phyloP scores from a whole-genome alignment of 2,888 invertebrate genomes.

The Muscina levida region DNA sequence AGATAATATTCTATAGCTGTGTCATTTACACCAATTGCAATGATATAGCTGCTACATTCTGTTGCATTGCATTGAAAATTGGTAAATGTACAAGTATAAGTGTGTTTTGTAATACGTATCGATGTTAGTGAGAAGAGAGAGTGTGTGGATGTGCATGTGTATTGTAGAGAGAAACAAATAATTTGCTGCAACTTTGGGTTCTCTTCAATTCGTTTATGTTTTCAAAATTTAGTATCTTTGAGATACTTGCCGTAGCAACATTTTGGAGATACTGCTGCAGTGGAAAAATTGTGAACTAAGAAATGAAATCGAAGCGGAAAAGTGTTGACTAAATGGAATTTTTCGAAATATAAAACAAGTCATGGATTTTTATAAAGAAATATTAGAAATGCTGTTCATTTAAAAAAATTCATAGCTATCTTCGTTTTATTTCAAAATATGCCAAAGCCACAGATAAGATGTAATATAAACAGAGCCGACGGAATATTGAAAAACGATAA shows the following conservation, averaged over 20 bases:
- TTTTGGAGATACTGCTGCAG: conserved; percentile 38
- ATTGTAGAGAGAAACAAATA: neutral
- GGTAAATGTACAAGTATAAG: conserved; percentile 21
- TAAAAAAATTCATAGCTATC: too few species aligned
- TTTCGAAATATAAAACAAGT: too few species aligned
- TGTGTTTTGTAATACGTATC: neutral
- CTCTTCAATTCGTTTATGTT: conserved; percentile 38
- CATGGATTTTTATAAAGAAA: too few species aligned
- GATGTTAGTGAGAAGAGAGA: conserved; percentile 18
- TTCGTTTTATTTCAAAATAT: too few species aligned
- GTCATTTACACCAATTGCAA: neutral
- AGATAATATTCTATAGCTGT: neutral
- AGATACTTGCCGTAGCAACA: conserved; percentile 62
- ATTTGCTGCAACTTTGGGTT: conserved; percentile 17
- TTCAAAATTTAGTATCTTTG: conserved; percentile 60
- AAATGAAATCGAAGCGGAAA: neutral
- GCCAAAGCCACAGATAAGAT: too few species aligned
- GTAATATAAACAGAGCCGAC: too few species aligned
- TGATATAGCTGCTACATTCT: conserved; percentile 14
- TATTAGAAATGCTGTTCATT: too few species aligned
- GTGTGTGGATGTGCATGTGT: neutral
- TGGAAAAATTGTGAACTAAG: neutral
- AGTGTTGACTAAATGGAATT: neutral
- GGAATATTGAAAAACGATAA: too few species aligned
- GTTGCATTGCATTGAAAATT: neutral